A percentile compares a stretch with the other conserved stretches of the same genome.
phyloP scores from a whole-genome alignment of 2,888 invertebrate genomes.

The Eristalis tenax region DNA sequence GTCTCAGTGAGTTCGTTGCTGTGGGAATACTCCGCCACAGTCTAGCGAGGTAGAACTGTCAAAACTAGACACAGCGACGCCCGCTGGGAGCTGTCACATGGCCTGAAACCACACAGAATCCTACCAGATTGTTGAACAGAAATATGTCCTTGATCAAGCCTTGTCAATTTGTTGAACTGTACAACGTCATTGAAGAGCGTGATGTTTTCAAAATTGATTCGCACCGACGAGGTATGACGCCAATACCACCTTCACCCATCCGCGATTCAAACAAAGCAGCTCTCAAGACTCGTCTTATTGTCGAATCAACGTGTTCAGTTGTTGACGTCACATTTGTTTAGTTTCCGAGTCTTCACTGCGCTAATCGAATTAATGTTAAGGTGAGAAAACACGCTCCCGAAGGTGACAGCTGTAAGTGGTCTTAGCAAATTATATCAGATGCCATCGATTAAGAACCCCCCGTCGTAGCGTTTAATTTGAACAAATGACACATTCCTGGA shows the following conservation, averaged over 20 bases:
- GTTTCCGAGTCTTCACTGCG: constrained; percentile 14
- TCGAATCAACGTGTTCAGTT: background rate
- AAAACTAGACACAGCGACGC: no score
- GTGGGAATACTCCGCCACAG: no score
- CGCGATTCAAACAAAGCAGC: background rate
- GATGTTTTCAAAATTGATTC: constrained; percentile 40
- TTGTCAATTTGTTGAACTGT: background rate
- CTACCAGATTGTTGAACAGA: background rate
- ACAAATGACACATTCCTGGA: constrained; percentile 5
- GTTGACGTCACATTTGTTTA: constrained; percentile 10
- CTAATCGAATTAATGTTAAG: constrained; percentile 40
- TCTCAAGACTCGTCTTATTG: background rate
- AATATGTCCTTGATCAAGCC: background rate
- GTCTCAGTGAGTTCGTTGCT: no score
- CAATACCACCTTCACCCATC: constrained; percentile 19
- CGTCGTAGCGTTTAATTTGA: background rate
- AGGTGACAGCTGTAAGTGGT: constrained; percentile 2
- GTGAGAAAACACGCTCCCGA: constrained; percentile 9
- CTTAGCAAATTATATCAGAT: constrained; percentile 25
- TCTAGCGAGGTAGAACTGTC: no score
- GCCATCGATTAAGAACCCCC: constrained; percentile 10
- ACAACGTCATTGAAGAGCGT: background rate
- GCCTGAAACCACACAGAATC: no score
- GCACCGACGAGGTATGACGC: background rate
- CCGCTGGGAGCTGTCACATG: no score